phyloP scores from a whole-genome alignment of 2,888 invertebrate species.

The Hirudinaria manillensis region DNA sequence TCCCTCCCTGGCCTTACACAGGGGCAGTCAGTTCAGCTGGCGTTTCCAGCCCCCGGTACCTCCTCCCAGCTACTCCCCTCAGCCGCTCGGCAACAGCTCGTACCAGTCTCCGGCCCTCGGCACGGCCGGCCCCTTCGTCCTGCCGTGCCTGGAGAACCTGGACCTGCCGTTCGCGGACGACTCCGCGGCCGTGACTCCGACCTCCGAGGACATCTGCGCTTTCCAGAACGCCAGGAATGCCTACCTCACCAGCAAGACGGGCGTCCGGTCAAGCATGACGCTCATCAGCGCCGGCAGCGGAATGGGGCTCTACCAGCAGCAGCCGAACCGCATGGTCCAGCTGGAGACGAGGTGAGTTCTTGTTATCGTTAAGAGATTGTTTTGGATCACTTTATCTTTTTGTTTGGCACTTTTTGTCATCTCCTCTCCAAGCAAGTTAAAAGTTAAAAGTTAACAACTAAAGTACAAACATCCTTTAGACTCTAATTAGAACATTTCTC shows the following conservation, averaged over 20 bases:
- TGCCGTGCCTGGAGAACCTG: slow-evolving; percentile 34
- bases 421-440: neutral
- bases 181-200: slow-evolving; percentile 67
- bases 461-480: too few species aligned
- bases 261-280: slow-evolving; percentile 15
- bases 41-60: slow-evolving; percentile 57
- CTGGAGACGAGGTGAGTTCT: slow-evolving; percentile 14
- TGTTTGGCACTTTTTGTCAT: too few species aligned
- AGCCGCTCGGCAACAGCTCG: slow-evolving; percentile 1
- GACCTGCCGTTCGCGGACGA: slow-evolving; percentile 36
- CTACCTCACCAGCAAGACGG: slow-evolving; percentile 13
- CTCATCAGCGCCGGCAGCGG: slow-evolving; percentile 22
- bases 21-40: slow-evolving; percentile 35
- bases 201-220: slow-evolving; percentile 69
- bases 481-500: too few species aligned
- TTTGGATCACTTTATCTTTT: too few species aligned
- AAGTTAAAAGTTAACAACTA: neutral
- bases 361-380: too few species aligned
- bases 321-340: slow-evolving; percentile 20
- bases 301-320: slow-evolving; percentile 18
- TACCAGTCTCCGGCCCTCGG: slow-evolving; percentile 51
- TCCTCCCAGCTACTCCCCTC: slow-evolving; percentile 63
- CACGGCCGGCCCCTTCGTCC: slow-evolving; percentile 59
- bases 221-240: slow-evolving; percentile 42
- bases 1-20: slow-evolving; percentile 84